phyloP scores from a whole-genome alignment of 1,140 invertebrate genomes.

The Drosophila tropicalis region DNA sequence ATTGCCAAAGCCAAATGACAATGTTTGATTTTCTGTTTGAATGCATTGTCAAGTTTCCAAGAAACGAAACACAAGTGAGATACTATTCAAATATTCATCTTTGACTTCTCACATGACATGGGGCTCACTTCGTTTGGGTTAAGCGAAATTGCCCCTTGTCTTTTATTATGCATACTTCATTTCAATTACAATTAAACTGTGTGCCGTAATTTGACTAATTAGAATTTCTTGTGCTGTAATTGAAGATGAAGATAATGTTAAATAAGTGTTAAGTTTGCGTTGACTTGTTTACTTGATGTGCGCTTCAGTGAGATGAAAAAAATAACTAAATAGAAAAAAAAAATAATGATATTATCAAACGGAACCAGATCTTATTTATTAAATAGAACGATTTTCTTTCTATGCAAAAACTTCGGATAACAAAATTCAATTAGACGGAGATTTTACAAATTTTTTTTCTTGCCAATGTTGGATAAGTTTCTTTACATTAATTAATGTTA shows the following conservation, averaged over 20 bases:
- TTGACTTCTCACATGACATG: background rate
- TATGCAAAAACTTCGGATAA: too few species aligned
- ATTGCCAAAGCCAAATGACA: constrained; percentile 53
- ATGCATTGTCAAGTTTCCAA: constrained; percentile 27
- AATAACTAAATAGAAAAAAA: too few species aligned
- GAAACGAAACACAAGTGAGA: constrained; percentile 2
- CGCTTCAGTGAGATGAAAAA: too few species aligned
- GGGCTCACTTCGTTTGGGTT: background rate
- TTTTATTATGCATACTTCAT: constrained; percentile 8
- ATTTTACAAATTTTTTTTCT: too few species aligned
- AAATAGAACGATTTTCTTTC: too few species aligned
- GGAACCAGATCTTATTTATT: too few species aligned
- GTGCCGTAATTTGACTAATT: constrained; percentile 11
- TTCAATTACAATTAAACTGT: constrained; percentile 12
- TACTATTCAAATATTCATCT: constrained; percentile 31
- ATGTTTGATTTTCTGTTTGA: constrained; percentile 50
- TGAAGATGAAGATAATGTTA: background rate
- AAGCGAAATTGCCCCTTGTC: constrained; percentile 14
- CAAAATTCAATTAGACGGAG: too few species aligned
- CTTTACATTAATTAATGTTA: background rate
- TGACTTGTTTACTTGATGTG: background rate
- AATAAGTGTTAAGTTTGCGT: background rate
- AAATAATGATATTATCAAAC: too few species aligned
- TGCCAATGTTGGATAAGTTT: too few species aligned
- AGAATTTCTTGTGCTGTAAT: background rate